phyloP scores from a whole-genome alignment of 2,113 vertebrate species.

The Prinia subflava region DNA sequence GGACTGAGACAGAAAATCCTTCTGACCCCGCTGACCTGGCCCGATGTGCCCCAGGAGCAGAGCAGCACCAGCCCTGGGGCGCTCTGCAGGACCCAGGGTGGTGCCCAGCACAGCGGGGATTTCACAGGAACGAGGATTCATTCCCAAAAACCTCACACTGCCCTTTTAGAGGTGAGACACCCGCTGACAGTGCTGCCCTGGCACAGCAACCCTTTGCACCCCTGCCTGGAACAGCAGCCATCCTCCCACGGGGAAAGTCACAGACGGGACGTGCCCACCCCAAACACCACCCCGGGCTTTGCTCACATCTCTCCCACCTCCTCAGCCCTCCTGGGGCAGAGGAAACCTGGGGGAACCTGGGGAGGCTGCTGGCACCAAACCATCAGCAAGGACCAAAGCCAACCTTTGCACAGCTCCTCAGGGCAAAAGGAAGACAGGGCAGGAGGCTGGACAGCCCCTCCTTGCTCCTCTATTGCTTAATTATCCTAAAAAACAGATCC shows the following conservation, averaged over 20 bases:
- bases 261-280: accelerated
- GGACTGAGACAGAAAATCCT: neutral
- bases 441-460: neutral
- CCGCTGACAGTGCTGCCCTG: neutral
- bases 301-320: neutral
- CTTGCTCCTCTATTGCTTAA: neutral
- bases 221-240: neutral
- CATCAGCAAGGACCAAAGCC: neutral
- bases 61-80: neutral
- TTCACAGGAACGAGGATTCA: neutral
- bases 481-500: neutral
- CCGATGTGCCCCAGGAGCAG: accelerated
- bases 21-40: neutral
- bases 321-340: neutral
- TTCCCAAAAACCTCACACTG: accelerated
- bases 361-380: neutral
- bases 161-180: accelerated
- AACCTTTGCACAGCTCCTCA: neutral
- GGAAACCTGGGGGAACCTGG: neutral
- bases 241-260: neutral
- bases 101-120: accelerated
- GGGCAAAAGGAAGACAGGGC: neutral
- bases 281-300: accelerated
- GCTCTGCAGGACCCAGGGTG: neutral
- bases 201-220: neutral